A percentile compares a stretch with the other conserved stretches of the same genome.
These are phyloP conservation scores for Rhagium mordax DNA, from an alignment of 2,888 invertebrate genomes.

Conservation along the genomic window DNA sequence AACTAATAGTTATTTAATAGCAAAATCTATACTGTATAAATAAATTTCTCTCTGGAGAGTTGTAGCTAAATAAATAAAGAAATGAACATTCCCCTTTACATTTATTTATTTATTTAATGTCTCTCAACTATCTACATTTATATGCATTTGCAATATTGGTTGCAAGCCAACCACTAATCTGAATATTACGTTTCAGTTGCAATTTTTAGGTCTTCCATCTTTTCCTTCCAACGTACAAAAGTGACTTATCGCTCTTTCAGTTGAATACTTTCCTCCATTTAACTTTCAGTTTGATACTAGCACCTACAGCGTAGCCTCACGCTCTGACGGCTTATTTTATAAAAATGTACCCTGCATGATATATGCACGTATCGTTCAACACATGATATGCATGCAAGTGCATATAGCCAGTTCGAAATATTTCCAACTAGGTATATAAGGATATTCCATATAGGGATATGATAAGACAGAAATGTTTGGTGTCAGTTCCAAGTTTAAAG, in stretches of 20 bases:
- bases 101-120: no score
- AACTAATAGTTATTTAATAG: no score
- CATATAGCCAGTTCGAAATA: not conserved
- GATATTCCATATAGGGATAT: not conserved
- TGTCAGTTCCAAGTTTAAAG: not conserved
- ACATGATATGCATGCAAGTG: not conserved
- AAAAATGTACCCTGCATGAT: not conserved
- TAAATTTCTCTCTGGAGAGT: no score
- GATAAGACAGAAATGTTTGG: not conserved
- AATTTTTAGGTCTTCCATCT: not conserved
- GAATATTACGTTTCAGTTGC: not conserved
- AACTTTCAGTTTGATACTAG: not conserved
- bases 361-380: not conserved
- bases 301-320: not conserved
- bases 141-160: no score
- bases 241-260: not conserved
- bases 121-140: no score
- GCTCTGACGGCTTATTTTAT: not conserved
- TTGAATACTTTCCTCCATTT: not conserved
- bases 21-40: no score
- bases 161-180: no score
- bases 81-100: no score
- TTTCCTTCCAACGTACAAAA: not conserved
- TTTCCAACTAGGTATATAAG: not conserved
- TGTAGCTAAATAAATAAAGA: no score